Evolutionary conservation across 2,113 vertebrate genomes (phyloP), one percentile per base, ranked within the genome.

Genomic region (Stegastes partitus): DNA sequence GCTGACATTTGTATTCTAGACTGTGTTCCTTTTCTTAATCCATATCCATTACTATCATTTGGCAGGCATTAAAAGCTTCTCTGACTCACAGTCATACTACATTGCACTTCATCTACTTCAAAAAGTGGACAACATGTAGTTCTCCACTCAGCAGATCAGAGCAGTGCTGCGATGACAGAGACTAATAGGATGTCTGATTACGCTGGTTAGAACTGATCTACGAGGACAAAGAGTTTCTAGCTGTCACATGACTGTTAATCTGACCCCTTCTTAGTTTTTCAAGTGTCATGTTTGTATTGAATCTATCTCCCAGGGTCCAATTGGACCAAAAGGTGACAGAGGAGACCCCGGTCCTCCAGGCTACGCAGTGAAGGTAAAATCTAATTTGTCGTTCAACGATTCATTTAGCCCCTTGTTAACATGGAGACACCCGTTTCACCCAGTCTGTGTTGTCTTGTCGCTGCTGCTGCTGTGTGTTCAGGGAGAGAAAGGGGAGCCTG

Each of bases 401-500:
- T 74, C 15, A 51, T 66, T 31, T 23, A 55, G 15, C 19, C 26
- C 15, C 31, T 72, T 0, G 0, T 74, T 11, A 11, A 45, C 14
- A 34, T 18, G 12, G 2, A 21, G 44, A 37, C 21, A 8, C n/a
- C 6, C 12, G 61, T 23, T n/a, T 56, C 2, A 21, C 18, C 22
- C 15, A 77, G 19, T 47, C 18, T 59, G 5, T 47, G 3, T 74
- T 21, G n/a, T n/a, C 22, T 73, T 3, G 3, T n/a, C n/a, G 16
- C 44, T 75, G 54, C 16, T 75, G 54, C 16, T 44, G 21, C 11
- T 25, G 2, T 59, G 2, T 77, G 63, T 83, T 53, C 84, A 95
- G 95, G 95, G 95, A 2, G 93, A 94, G 69, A 95, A 95, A 87
- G 95, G 95, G 14, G 95, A 94, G 59, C 82, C 94, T 2, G 95